Conservation (phyloP, 2,888 invertebrate genomes). For the Tubulanus polymorphus region DNA sequence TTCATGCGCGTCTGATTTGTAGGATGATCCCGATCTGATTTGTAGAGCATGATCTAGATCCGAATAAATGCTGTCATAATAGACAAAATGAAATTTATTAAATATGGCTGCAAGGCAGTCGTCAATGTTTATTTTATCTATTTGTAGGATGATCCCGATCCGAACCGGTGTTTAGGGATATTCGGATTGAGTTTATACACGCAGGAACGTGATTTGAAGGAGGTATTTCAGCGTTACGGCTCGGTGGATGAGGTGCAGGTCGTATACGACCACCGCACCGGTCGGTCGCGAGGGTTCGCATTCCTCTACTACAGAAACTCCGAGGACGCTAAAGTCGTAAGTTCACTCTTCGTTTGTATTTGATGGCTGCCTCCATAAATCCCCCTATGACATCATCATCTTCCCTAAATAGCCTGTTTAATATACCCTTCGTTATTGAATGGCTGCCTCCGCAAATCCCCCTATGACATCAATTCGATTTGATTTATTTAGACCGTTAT, state of each 20-base stretch:
- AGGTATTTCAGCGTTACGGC: constrained; percentile 89
- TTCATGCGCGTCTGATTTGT: constrained; percentile 27
- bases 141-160: constrained; percentile 76
- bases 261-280: constrained; percentile 85
- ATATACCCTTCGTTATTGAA: too few relatives aligned
- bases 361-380: not conserved
- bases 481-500: too few relatives aligned
- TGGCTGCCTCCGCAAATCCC: too few relatives aligned
- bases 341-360: too few relatives aligned
- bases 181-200: constrained; percentile 93
- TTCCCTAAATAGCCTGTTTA: too few relatives aligned
- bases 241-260: constrained; percentile 88
- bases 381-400: too few relatives aligned
- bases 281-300: constrained; percentile 90
- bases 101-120: not conserved
- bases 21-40: constrained; percentile 82
- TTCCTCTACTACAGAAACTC: constrained; percentile 88
- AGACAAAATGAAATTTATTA: not conserved
- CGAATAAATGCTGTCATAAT: too few relatives aligned
- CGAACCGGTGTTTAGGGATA: constrained; percentile 85
- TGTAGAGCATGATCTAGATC: too few relatives aligned
- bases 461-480: too few relatives aligned
- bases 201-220: constrained; percentile 84
- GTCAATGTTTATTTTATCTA: constrained; percentile 5
- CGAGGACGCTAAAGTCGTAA: constrained; percentile 76